Evolutionary conservation across 2,797 vertebrate species (phyloP).

Genomic region (Artibeus lituratus): DNA sequence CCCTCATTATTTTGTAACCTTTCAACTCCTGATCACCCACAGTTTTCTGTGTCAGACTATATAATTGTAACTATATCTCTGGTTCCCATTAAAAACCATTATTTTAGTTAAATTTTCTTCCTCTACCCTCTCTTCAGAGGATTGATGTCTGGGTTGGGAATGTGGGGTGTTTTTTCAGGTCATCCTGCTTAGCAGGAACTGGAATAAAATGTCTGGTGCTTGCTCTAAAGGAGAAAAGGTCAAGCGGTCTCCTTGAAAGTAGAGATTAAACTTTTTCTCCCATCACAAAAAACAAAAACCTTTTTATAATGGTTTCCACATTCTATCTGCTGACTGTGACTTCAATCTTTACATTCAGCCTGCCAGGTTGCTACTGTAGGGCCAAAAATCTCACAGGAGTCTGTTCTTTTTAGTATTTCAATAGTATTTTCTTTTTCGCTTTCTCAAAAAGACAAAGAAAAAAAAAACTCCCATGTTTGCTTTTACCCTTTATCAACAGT

Average conservation of each 20-base stretch:
- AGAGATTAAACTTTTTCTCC: neutral
- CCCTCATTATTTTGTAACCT: no score
- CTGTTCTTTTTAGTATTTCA: neutral
- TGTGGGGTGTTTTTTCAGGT: neutral
- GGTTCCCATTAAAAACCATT: no score
- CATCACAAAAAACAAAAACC: neutral
- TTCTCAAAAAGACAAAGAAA: neutral
- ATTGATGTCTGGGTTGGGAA: neutral
- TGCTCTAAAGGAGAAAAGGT: neutral
- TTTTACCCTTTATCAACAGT: constrained; percentile 19
- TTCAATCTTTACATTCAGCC: neutral
- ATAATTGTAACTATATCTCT: no score
- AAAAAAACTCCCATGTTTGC: neutral
- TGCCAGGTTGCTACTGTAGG: neutral
- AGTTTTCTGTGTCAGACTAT: no score
- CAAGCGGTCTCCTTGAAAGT: constrained; percentile 5
- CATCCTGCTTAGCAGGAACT: neutral
- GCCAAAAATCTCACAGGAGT: neutral
- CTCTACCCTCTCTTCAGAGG: neutral
- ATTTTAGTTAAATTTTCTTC: constrained; percentile 20
- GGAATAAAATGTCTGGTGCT: constrained; percentile 31
- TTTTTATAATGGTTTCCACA: neutral
- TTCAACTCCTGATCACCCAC: no score
- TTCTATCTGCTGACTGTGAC: neutral
- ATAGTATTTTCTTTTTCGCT: constrained; percentile 26